Evolutionary conservation across 1,140 invertebrate species (phyloP).

Genomic region (Micrasema minimum): DNA sequence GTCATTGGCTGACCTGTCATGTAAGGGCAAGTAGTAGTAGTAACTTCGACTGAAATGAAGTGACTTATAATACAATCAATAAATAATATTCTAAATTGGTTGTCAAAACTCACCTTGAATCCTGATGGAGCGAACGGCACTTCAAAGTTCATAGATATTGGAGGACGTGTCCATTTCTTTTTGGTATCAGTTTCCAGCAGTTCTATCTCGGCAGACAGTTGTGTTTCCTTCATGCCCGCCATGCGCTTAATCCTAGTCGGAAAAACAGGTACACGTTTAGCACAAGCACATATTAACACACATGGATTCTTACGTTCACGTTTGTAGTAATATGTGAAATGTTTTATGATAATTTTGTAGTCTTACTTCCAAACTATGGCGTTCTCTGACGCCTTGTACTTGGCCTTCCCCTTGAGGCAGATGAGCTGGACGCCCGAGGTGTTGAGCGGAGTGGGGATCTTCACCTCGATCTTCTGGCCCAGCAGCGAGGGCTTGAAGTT

Average conservation of each 20-base stretch:
- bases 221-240: slow-evolving; percentile 99
- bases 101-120: slow-evolving; percentile 75
- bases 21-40: no score
- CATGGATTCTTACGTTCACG: no score
- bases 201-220: slow-evolving; percentile 99
- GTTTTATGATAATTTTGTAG: no score
- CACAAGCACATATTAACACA: no score
- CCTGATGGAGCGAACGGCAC: slow-evolving; percentile 98
- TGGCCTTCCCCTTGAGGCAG: slow-evolving; percentile 99
- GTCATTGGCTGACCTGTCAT: no score
- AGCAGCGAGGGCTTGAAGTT: slow-evolving; percentile 98
- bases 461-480: slow-evolving; percentile 99
- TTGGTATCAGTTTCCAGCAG: slow-evolving; percentile 98
- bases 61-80: no score
- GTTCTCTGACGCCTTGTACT: slow-evolving; percentile 99
- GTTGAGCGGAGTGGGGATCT: slow-evolving; percentile 98
- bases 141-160: slow-evolving; percentile 99
- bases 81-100: no score
- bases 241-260: slow-evolving; percentile 92
- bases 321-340: no score
- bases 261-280: no score
- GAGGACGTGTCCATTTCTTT: slow-evolving; percentile 99
- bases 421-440: slow-evolving; percentile 99
- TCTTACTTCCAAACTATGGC: slow-evolving; percentile 99
- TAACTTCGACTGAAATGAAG: no score